phyloP scores from a whole-genome alignment of 2,888 invertebrate genomes.

The Elysia crispata region DNA sequence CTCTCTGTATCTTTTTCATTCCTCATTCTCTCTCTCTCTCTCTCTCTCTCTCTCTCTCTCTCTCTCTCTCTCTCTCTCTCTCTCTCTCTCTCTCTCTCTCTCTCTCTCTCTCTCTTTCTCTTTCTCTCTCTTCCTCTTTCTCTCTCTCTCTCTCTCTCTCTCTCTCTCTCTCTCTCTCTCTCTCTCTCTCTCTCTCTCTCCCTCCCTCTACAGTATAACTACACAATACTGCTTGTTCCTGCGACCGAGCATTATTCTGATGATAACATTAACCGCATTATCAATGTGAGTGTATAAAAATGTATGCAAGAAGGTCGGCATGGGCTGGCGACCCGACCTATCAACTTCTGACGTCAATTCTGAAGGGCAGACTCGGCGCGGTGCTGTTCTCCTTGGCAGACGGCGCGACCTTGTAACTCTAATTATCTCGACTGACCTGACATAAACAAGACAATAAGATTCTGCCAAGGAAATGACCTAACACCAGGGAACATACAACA shows the following conservation, averaged over 20 bases:
- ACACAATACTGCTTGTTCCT: neutral
- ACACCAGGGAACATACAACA: neutral
- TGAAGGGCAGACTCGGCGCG: no score
- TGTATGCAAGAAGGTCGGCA: no score
- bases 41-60: slow-evolving; percentile 12
- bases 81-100: slow-evolving; percentile 28
- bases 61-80: slow-evolving; percentile 25
- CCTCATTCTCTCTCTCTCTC: neutral
- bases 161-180: slow-evolving; percentile 24
- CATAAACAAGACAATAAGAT: neutral
- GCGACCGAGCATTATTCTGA: neutral
- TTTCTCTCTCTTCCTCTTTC: neutral
- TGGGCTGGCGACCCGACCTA: neutral
- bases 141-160: slow-evolving; percentile 21
- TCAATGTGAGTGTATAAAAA: no score
- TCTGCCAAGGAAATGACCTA: neutral
- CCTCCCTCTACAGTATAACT: neutral
- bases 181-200: slow-evolving; percentile 14
- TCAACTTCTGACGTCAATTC: no score
- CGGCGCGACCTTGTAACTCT: no score
- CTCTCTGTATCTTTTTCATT: no score
- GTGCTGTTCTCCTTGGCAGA: no score
- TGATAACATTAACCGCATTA: no score
- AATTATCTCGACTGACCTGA: no score
- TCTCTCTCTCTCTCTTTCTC: slow-evolving; percentile 19